Conservation (phyloP, 2,888 invertebrate genomes). For the Gymnosoma rotundatum region DNA sequence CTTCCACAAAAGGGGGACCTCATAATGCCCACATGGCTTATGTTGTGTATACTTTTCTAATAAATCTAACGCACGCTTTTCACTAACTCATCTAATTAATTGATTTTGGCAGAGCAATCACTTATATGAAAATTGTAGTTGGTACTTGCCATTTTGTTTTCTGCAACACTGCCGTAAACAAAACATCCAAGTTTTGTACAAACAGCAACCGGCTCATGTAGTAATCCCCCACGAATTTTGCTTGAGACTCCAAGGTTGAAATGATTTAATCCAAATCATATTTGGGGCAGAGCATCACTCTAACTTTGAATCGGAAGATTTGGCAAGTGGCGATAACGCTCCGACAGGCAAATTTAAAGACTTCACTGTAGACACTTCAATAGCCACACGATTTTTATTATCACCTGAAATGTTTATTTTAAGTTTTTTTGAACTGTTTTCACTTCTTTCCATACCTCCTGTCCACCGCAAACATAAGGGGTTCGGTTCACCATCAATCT, state of each 20-base stretch:
- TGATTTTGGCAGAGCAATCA: conserved; percentile 6
- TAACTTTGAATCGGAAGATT: background rate
- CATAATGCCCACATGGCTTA: background rate
- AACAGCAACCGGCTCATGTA: conserved; percentile 46
- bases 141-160: conserved; percentile 25
- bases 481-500: background rate
- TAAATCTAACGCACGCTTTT: background rate
- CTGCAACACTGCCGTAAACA: conserved; percentile 33
- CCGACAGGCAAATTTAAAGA: conserved; percentile 9
- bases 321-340: background rate
- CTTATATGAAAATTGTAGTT: conserved; percentile 45
- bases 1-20: background rate
- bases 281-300: background rate
- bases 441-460: conserved; percentile 18
- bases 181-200: conserved; percentile 53
- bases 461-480: conserved; percentile 7
- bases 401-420: background rate
- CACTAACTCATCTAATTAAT: conserved; percentile 22
- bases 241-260: background rate
- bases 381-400: background rate
- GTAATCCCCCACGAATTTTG: conserved; percentile 13
- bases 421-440: background rate
- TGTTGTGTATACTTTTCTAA: background rate
- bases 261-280: background rate
- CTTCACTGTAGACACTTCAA: conserved; percentile 3